Evolutionary conservation across 2,888 invertebrate species (phyloP).

Genomic region (Atrina japonica): DNA sequence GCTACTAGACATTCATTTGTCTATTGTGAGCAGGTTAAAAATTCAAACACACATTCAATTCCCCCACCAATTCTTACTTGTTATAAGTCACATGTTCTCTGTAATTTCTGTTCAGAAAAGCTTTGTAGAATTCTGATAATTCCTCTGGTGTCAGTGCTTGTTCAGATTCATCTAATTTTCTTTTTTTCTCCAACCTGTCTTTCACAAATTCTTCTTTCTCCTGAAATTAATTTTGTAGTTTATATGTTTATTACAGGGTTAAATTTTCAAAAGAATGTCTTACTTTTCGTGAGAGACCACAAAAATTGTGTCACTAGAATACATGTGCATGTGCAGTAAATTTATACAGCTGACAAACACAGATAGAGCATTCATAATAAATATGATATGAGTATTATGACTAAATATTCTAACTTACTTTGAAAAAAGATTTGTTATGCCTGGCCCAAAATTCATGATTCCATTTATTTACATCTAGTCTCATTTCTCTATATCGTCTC

Average conservation of each 20-base stretch:
- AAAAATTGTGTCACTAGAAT: not conserved
- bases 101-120: conserved; percentile 92
- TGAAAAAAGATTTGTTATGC: conserved; percentile 89
- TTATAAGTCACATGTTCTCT: conserved; percentile 89
- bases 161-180: conserved; percentile 21
- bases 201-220: conserved; percentile 65
- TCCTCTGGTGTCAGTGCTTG: conserved; percentile 66
- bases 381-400: too few relatives aligned
- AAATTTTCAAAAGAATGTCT: too few relatives aligned
- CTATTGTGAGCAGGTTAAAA: too few relatives aligned
- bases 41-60: too few relatives aligned
- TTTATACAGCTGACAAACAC: not conserved
- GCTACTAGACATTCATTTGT: too few relatives aligned
- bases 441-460: conserved; percentile 91
- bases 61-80: conserved; percentile 74
- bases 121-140: conserved; percentile 92
- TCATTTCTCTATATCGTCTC: conserved; percentile 84
- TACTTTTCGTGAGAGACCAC: too few relatives aligned
- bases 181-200: conserved; percentile 48
- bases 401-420: too few relatives aligned
- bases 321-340: not conserved
- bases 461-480: conserved; percentile 89
- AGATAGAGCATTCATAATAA: not conserved
- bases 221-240: too few relatives aligned
- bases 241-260: too few relatives aligned